Base-by-base conservation (phyloP, 2,797 vertebrate species). In the Catostomus latipinnis region DNA sequence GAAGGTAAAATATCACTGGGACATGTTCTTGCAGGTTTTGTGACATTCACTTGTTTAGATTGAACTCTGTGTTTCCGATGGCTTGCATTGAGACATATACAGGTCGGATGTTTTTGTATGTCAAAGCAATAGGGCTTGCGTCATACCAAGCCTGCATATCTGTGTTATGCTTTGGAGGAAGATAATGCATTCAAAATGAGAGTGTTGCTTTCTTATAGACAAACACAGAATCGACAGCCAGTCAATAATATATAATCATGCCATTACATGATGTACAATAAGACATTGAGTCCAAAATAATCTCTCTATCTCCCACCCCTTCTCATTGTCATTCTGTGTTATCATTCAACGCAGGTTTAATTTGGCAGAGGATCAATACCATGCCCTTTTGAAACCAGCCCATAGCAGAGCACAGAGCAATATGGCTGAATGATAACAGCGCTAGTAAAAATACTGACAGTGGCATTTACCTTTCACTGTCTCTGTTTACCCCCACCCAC, bases 371-470 rank as follows among this genome's bases (percentile, higher is more conserved):
- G 49, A 65, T 56, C 52, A 71, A n/a, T 68, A 57, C 10, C 50
- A 70, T 52, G 61, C 46, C 43, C n/a, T 57, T 81, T 58, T 69
- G 14, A 71, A 75, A 73, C 46, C 52, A 71, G 43, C 45, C 57
- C 74, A 50, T 9, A 18, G 73, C 43, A 11, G 60, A 63, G 2
- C 11, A 57, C 43, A 11, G 60, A 0, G 22, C 58, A 60, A 69
- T 52, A 74, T 85, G 82, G 88, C 84, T 58, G 22, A 54, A 78
- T 61, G 62, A 81, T 75, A 74, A 5, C 70, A 18, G n/a, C 0
- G 18, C 75, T 12, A 62, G 1, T 73, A 61, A n/a, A 56, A 70
- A 6, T 2, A 76, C 1, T 43, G 43, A 71, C 18, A 0, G 22
- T 80, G 79, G 9, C 58, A 62, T 56, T 65, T 34, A 22, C 74